Conservation (phyloP, 1,140 invertebrate genomes). For the Hypsibius dujardini region DNA sequence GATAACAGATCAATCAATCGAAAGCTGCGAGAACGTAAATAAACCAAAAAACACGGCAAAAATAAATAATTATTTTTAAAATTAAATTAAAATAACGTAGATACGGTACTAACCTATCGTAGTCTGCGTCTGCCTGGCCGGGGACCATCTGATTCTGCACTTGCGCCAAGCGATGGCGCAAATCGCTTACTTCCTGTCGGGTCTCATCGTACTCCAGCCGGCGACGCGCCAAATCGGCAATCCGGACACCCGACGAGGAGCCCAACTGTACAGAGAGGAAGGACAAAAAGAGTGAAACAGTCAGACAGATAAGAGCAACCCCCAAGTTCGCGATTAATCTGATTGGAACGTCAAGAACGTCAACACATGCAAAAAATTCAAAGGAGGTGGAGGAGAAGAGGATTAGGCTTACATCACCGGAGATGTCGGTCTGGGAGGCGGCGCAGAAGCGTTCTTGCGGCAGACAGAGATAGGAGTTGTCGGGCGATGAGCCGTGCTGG, state of each 20-base stretch:
- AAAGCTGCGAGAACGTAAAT: too few relatives aligned
- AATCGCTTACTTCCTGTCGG: constrained; percentile 66
- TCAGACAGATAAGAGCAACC: too few relatives aligned
- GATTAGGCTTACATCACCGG: constrained; percentile 48
- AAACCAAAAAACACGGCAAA: too few relatives aligned
- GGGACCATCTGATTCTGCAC: constrained; percentile 37
- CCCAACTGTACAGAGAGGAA: constrained; percentile 33
- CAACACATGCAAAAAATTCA: too few relatives aligned
- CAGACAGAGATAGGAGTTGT: constrained; percentile 58
- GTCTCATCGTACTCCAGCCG: constrained; percentile 81
- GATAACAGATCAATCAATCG: too few relatives aligned
- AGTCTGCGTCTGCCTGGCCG: constrained; percentile 70
- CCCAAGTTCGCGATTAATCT: too few relatives aligned
- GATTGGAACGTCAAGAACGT: too few relatives aligned
- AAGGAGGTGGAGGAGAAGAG: constrained; percentile 1
- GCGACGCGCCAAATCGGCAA: constrained; percentile 87
- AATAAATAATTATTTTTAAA: too few relatives aligned
- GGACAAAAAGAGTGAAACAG: neutral
- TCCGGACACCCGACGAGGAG: constrained; percentile 57
- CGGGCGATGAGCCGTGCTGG: constrained; percentile 40
- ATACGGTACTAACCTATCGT: constrained; percentile 44
- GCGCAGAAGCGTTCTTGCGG: constrained; percentile 67
- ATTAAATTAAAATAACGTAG: too few relatives aligned
- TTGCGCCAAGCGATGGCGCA: constrained; percentile 59
- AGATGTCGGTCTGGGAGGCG: constrained; percentile 82